Conservation (phyloP, 1,140 invertebrate genomes). For the Apis cerana region DNA sequence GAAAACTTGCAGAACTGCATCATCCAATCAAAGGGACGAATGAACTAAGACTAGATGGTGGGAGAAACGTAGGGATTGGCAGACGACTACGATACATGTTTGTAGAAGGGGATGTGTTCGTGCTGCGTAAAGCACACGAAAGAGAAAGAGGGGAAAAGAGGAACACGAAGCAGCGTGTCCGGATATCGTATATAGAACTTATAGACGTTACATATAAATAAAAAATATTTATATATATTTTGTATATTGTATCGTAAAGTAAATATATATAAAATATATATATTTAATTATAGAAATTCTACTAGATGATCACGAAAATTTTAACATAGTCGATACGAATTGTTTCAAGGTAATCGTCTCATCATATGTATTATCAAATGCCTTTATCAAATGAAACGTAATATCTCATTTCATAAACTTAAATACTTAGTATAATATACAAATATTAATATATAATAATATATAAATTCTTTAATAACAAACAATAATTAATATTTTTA, state of each 20-base stretch:
- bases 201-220: constrained; percentile 4
- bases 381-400: constrained; percentile 35
- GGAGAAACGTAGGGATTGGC: constrained; percentile 54
- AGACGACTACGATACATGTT: constrained; percentile 51
- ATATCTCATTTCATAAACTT: constrained; percentile 43
- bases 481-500: neutral
- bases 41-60: constrained; percentile 46
- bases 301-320: neutral
- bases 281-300: neutral
- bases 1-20: constrained; percentile 50
- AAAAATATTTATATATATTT: neutral
- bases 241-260: neutral
- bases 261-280: neutral
- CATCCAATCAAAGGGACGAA: constrained; percentile 55
- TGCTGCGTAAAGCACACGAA: constrained; percentile 50
- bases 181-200: constrained; percentile 40
- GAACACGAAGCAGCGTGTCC: constrained; percentile 53
- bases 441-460: constrained; percentile 19
- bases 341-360: constrained; percentile 34
- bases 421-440: neutral
- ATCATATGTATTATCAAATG: constrained; percentile 29
- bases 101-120: constrained; percentile 56
- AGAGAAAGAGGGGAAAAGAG: constrained; percentile 33
- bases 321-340: neutral
- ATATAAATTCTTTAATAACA: neutral